Conservation (phyloP, 2,797 vertebrate species). For the Sebastes hubbsi region DNA sequence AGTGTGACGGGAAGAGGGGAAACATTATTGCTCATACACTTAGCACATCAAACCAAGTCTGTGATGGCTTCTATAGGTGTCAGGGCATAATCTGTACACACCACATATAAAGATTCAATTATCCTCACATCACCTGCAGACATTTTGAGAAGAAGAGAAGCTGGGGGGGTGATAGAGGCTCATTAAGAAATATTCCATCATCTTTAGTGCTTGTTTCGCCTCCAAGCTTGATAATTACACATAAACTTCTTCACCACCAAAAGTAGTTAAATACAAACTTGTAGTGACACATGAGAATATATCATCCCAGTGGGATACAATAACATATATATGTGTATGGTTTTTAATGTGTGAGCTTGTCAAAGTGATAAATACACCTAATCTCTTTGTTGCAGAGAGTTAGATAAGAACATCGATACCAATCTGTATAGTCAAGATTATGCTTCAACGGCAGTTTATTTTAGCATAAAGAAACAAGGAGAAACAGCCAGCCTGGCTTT, state of each 20-base stretch:
- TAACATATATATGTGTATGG: background rate
- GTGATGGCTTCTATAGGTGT: slow-evolving; percentile 21
- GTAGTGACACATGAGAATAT: background rate
- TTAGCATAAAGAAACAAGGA: background rate
- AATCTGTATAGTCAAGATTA: background rate
- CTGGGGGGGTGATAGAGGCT: background rate
- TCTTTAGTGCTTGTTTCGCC: slow-evolving; percentile 16
- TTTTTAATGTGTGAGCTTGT: background rate
- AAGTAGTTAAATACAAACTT: background rate
- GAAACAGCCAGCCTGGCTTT: background rate
- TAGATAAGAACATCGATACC: background rate
- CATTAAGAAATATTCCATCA: slow-evolving; percentile 24
- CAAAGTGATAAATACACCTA: background rate
- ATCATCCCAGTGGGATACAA: background rate
- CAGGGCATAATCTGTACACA: slow-evolving; percentile 15
- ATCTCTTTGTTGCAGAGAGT: background rate
- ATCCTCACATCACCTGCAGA: slow-evolving; percentile 21
- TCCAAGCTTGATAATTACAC: slow-evolving; percentile 6
- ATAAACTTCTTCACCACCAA: slow-evolving; percentile 10
- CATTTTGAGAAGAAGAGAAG: background rate
- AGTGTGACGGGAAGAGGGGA: background rate
- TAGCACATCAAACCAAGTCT: slow-evolving; percentile 24
- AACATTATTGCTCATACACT: background rate
- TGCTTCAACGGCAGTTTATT: background rate
- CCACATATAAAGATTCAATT: slow-evolving; percentile 7